Evolutionary conservation across 2,888 invertebrate genomes (phyloP).

Genomic region (Tromatobia lineatoria): DNA sequence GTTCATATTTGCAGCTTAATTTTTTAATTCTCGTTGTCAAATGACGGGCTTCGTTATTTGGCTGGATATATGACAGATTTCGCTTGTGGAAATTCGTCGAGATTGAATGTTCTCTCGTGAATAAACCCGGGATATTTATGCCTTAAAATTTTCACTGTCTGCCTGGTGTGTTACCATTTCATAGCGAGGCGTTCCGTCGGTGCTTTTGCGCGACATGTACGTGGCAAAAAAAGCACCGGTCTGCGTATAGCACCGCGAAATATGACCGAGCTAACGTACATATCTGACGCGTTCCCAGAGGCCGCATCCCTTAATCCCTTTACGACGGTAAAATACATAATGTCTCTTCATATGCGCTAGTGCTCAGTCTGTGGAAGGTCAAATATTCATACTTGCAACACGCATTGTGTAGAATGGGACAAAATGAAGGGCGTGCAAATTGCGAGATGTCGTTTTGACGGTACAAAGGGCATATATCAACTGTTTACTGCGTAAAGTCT

Average conservation of each 20-base stretch:
- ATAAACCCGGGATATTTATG: conserved; percentile 13
- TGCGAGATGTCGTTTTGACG: background rate
- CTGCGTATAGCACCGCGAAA: conserved; percentile 27
- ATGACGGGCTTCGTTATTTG: background rate
- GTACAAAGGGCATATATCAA: background rate
- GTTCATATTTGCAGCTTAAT: too few relatives aligned
- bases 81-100: background rate
- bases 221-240: background rate
- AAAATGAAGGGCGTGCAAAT: background rate
- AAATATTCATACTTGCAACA: conserved; percentile 30
- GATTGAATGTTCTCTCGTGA: conserved; percentile 22
- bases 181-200: background rate
- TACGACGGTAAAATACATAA: conserved; percentile 49
- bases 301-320: conserved; percentile 36
- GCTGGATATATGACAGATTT: conserved; percentile 3
- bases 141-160: background rate
- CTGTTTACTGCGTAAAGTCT: background rate
- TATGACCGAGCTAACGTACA: conserved; percentile 14
- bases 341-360: conserved; percentile 30
- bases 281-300: conserved; percentile 5
- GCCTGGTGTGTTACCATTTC: background rate
- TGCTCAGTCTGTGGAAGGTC: conserved; percentile 3
- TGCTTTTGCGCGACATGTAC: background rate
- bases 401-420: background rate
- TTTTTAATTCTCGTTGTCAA: too few relatives aligned